Conservation (phyloP, 2,888 invertebrate species). For the Caradrina clavipalpis region DNA sequence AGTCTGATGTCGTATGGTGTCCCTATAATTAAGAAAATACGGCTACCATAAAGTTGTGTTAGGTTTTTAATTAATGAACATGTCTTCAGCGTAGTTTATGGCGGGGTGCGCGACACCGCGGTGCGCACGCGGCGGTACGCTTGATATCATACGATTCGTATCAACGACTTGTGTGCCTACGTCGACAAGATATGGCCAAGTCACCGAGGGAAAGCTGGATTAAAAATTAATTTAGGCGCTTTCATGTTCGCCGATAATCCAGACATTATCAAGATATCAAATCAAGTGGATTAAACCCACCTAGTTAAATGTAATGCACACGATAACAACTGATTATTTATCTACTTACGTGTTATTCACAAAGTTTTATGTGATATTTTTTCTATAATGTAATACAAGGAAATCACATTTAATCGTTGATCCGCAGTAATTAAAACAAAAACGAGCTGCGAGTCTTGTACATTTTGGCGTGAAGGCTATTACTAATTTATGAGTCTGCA, state of each 20-base stretch:
- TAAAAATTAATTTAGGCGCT: constrained; percentile 89
- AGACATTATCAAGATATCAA: constrained; percentile 89
- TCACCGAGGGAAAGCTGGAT: constrained; percentile 86
- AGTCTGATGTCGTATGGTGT: constrained; percentile 12
- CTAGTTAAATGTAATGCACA: constrained; percentile 86
- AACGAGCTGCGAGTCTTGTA: constrained; percentile 35
- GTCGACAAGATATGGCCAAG: constrained; percentile 80
- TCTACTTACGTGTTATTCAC: constrained; percentile 70
- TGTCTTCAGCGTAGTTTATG: constrained; percentile 67
- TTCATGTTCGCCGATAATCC: constrained; percentile 90
- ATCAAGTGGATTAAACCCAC: constrained; percentile 86
- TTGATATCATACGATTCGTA: constrained; percentile 71
- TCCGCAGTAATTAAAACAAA: constrained; percentile 28
- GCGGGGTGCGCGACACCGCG: constrained; percentile 44
- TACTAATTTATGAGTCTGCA: constrained; percentile 53
- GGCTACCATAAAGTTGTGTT: constrained; percentile 44
- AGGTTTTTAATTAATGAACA: constrained; percentile 63
- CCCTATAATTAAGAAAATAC: constrained; percentile 36
- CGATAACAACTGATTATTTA: constrained; percentile 88
- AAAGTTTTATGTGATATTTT: constrained; percentile 56
- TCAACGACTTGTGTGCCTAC: constrained; percentile 77
- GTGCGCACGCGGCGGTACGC: constrained; percentile 54
- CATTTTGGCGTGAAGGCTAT: constrained; percentile 54
- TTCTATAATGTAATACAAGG: constrained; percentile 50
- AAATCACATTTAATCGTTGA: constrained; percentile 50